Evolutionary conservation across 2,797 vertebrate species (phyloP).

Genomic region (Ctenochaetus hawaiiensis): DNA sequence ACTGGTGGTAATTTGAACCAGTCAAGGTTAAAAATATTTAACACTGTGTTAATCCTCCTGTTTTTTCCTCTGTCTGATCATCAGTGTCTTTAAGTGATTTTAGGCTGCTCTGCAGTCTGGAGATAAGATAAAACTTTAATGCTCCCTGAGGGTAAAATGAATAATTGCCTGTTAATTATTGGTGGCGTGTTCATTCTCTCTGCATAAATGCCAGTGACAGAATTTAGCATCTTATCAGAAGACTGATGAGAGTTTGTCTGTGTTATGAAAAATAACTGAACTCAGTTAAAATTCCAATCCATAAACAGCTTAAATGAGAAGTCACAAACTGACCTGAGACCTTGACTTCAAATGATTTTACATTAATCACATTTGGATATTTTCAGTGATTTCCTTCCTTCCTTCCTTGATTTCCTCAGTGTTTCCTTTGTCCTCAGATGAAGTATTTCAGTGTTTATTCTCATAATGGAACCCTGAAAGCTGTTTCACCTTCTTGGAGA

Average conservation of each 20-base stretch:
- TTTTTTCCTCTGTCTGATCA: constrained; percentile 12
- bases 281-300: not conserved
- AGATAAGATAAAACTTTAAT: constrained; percentile 57
- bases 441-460: not conserved
- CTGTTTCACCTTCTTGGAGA: not conserved
- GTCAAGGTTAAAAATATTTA: not conserved
- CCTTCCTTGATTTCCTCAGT: no score
- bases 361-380: not conserved
- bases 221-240: constrained; percentile 15
- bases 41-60: not conserved
- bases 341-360: not conserved
- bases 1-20: not conserved
- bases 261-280: not conserved
- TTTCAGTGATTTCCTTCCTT: not conserved
- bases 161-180: constrained; percentile 57
- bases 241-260: constrained; percentile 13
- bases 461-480: not conserved
- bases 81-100: constrained; percentile 21
- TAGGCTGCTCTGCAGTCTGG: constrained; percentile 14
- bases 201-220: constrained; percentile 15
- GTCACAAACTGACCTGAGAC: not conserved
- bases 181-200: constrained; percentile 20
- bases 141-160: constrained; percentile 51
- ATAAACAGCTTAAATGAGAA: not conserved
- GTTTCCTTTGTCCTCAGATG: not conserved